Base-by-base conservation (phyloP, 2,797 vertebrate genomes). In the Galagoides demidoff region DNA sequence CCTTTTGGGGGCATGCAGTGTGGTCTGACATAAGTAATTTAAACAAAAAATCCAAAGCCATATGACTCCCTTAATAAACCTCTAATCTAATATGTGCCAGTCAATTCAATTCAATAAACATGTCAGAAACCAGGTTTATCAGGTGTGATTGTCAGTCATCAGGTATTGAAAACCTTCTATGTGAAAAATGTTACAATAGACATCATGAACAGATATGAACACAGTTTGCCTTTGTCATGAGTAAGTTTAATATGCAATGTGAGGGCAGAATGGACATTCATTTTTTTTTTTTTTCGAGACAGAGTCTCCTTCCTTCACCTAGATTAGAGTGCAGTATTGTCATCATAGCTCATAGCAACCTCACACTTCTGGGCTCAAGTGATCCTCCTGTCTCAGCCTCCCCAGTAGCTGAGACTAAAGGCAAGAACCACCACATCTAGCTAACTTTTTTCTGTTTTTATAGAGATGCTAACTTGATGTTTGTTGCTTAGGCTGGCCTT, bases 201-300 rank as follows among this genome's bases (percentile, higher is more conserved):
- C 37, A 90, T 96, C n/a, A n/a, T 77, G 59, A 94, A 77, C 14
- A 63, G 19, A 89, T 43, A 73, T 34, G 71, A 93, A 90, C 29
- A 92, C 43, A 70, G 43, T 94, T 92, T 84, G 17, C n/a, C 61
- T 23, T 89, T 86, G 10, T 86, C 78, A 14, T 96, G 39, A 89
- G 83, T 82, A 11, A 86, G 73, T 6, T 61, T 77, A 81, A 81
- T 94, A 66, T 64, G 55, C 64, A 82, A 84, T 79, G n/a, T 95
- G 55, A 57, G 93, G n/a, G 43, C 71, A 94, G 70, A 90, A 25
- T 81, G 34, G 45, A 45, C 39, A 70, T 93, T 95, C 73, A 13
- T 49, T 49, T 49, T 49, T 49, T 49, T 49, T 49, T 49, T 49
- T 49, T 49, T 49, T 49, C 39, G 49, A 49, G 49, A 49, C 49